phyloP scores from a whole-genome alignment of 1,140 invertebrate genomes.

The Elymnias hypermnestra region DNA sequence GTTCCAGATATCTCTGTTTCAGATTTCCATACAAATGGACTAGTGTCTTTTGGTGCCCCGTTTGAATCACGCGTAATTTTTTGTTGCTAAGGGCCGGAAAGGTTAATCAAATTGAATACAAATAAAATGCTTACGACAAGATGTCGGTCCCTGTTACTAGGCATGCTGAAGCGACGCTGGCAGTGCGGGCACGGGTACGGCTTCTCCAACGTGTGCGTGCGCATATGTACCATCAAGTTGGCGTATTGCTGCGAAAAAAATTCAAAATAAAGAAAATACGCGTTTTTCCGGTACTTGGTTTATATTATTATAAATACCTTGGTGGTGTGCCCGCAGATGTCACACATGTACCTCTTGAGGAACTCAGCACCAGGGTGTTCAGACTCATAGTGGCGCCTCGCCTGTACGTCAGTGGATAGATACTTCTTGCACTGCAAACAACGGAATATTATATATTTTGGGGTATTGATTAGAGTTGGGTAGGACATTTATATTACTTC shows the following conservation, averaged over 20 bases:
- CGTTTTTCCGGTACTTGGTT: no score
- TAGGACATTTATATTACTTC: no score
- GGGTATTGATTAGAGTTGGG: no score
- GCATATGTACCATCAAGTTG: constrained; percentile 75
- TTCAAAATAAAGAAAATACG: no score
- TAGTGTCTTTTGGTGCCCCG: no score
- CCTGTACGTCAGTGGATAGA: constrained; percentile 50
- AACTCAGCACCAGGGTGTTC: constrained; percentile 58
- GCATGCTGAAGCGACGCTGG: constrained; percentile 77
- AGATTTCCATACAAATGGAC: no score
- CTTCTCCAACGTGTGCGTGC: constrained; percentile 79
- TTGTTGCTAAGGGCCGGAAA: no score
- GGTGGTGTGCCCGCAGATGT: constrained; percentile 64
- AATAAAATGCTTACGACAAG: constrained; percentile 44
- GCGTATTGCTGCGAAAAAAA: constrained; percentile 53
- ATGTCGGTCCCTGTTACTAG: constrained; percentile 61
- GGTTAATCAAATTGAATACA: neutral
- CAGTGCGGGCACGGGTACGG: constrained; percentile 80
- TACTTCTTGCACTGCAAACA: constrained; percentile 42
- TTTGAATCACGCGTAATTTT: no score
- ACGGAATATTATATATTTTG: no score
- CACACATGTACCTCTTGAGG: constrained; percentile 67
- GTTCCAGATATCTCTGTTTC: no score
- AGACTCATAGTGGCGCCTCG: constrained; percentile 54
- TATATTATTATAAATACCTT: constrained; percentile 25